These are phyloP conservation scores for Bolborhynchus lineola DNA, from an alignment of 2,113 vertebrate species.

Conservation along the genomic window DNA sequence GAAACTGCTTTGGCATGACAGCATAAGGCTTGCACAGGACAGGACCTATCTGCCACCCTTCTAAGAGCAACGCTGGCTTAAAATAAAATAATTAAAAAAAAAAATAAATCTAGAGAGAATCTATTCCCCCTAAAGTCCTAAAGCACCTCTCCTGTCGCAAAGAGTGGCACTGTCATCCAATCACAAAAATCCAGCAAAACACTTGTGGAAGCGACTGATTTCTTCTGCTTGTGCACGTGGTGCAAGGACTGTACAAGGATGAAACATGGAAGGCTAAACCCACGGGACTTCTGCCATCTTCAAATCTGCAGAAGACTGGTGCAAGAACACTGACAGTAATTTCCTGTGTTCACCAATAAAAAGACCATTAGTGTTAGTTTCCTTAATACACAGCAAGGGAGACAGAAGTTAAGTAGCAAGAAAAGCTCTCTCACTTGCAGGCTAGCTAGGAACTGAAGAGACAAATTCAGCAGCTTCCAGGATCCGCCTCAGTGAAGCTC, in stretches of 20 bases:
- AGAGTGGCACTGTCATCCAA: not conserved
- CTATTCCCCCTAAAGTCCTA: not conserved
- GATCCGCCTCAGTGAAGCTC: not conserved
- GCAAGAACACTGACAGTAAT: not conserved
- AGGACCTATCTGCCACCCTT: not conserved
- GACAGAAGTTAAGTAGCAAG: not conserved
- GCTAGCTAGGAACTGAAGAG: constrained; percentile 1
- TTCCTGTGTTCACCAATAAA: not conserved
- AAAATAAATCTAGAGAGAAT: not conserved
- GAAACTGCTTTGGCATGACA: constrained; percentile 37
- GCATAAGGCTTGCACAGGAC: constrained; percentile 15
- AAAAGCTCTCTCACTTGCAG: constrained; percentile 12
- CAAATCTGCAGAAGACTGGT: not conserved
- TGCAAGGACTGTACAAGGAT: not conserved
- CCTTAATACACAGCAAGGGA: constrained; percentile 16
- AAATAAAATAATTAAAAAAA: not conserved
- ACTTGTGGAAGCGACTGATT: not conserved
- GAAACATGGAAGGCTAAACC: not conserved
- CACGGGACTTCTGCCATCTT: not conserved
- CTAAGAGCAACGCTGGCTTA: not conserved
- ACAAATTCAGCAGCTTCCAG: constrained; percentile 1
- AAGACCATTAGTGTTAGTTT: not conserved
- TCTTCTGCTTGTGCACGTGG: not conserved
- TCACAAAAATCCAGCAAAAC: not conserved
- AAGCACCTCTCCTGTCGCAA: not conserved